Evolutionary conservation across 2,113 vertebrate species (phyloP), one percentile per base, ranked within the genome.

Genomic region (Menidia beryllina): DNA sequence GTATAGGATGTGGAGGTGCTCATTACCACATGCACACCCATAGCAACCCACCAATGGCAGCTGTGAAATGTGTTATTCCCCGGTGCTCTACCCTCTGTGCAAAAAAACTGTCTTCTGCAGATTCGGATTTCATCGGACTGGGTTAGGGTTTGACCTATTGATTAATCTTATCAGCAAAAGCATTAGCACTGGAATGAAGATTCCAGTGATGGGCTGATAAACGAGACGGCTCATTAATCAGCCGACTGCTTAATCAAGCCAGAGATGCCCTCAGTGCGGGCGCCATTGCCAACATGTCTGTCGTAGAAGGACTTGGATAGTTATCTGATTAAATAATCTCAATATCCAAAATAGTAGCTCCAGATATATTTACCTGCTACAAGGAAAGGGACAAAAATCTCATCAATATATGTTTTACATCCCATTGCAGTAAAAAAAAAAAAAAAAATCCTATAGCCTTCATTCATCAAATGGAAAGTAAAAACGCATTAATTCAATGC

Each of bases 1-100:
- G 96, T 94, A 82, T 39, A 83, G 60, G 9, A 56, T 81, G 59
- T 23, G 45, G n/a, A 75, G 24, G 17, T 13, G 56, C 75, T 75
- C 48, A 66, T 79, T 81, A 58, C 1, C 10, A 21, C 60, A 70
- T 49, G 14, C 49, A 27, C 26, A 43, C 41, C 15, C 14, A 19
- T 15, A 43, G 38, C 13, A 79, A 27, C 14, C 36, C 43, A 19
- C 17, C 23, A 15, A 4, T 25, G 20, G 38, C 13, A 26, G 27
- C 39, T 45, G 47, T 63, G 43, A 63, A 64, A 65, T 19, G 13
- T 81, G 55, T 72, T 26, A 27, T 23, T 20, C 45, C 36, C 11
- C 0, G 14, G 26, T 24, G 53, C n/a, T 20, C 61, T 20, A 64
- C 26, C 13, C 19, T 7, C 30, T 24, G 5, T 60, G 45, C 41